These are phyloP conservation scores for Ctenicera cuprea DNA, from an alignment of 2,888 invertebrate species.

Conservation along the genomic window DNA sequence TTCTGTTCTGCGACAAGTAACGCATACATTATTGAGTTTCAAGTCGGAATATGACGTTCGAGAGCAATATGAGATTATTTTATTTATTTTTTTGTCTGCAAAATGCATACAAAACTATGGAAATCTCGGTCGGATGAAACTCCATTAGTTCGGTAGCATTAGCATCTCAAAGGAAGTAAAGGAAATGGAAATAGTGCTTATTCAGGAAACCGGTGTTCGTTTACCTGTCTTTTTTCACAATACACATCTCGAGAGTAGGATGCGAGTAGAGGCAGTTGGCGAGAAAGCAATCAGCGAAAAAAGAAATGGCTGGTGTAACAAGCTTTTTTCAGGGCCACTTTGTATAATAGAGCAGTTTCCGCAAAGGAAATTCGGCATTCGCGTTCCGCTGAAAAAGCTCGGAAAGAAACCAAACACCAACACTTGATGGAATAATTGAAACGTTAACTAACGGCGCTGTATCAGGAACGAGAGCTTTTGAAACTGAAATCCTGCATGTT, in stretches of 20 bases:
- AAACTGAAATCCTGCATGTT: conserved; percentile 60
- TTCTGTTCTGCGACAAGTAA: too few relatives aligned
- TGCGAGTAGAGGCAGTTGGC: conserved; percentile 12
- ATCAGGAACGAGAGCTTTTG: conserved; percentile 53
- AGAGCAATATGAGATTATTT: neutral
- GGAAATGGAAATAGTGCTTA: conserved; percentile 43
- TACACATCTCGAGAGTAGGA: conserved; percentile 17
- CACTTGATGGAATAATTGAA: conserved; percentile 59
- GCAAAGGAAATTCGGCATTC: conserved; percentile 39
- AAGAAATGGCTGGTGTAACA: conserved; percentile 27
- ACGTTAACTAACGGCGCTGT: conserved; percentile 61
- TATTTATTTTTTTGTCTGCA: conserved; percentile 2
- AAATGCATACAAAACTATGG: conserved; percentile 38
- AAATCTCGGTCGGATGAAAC: conserved; percentile 38
- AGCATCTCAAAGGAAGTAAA: conserved; percentile 38
- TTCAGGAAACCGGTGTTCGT: conserved; percentile 34
- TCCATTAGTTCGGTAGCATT: conserved; percentile 37
- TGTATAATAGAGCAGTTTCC: conserved; percentile 46
- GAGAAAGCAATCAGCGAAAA: conserved; percentile 44
- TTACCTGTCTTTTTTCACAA: conserved; percentile 36
- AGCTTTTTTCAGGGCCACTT: conserved; percentile 41
- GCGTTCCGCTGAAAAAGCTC: conserved; percentile 17
- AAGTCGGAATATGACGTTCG: neutral
- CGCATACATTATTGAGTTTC: too few relatives aligned
- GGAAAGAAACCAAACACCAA: conserved; percentile 49